Conservation (phyloP, 2,113 vertebrate species). For the Spea multiplicata region DNA sequence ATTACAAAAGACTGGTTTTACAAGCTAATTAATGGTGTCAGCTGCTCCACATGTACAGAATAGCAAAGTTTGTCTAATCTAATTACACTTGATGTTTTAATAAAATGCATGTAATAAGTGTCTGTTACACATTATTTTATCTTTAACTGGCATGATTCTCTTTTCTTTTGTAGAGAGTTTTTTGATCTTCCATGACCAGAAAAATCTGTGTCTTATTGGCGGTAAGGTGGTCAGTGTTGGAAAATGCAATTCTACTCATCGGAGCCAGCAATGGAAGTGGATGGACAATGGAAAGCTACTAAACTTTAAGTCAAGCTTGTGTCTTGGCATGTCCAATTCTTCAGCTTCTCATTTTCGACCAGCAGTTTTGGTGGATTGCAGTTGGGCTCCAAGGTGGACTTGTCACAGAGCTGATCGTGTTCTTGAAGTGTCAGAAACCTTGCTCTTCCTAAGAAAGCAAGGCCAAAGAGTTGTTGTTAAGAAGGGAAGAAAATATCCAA, state of each 20-base stretch:
- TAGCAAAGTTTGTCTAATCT: no score
- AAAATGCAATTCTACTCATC: conserved; percentile 65
- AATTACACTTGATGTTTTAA: no score
- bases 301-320: conserved; percentile 64
- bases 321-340: conserved; percentile 64
- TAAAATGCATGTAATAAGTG: no score
- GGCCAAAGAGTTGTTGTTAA: conserved; percentile 67
- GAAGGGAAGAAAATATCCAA: conserved; percentile 66
- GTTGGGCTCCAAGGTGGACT: conserved; percentile 73
- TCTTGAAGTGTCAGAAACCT: conserved; percentile 69
- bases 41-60: no score
- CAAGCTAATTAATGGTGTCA: no score
- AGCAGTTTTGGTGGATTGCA: conserved; percentile 59
- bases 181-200: conserved; percentile 73
- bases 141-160: conserved; percentile 33
- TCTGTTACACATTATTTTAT: conserved; percentile 26
- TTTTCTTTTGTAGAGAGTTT: conserved; percentile 75
- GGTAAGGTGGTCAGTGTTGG: conserved; percentile 60
- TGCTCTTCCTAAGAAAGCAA: conserved; percentile 77
- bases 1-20: no score
- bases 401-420: conserved; percentile 67
- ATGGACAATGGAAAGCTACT: conserved; percentile 65
- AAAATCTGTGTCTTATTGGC: conserved; percentile 70
- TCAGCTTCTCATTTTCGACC: conserved; percentile 61
- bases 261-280: conserved; percentile 81